Base-by-base conservation (phyloP, 1,140 invertebrate species). In the Ceratina australensis region DNA sequence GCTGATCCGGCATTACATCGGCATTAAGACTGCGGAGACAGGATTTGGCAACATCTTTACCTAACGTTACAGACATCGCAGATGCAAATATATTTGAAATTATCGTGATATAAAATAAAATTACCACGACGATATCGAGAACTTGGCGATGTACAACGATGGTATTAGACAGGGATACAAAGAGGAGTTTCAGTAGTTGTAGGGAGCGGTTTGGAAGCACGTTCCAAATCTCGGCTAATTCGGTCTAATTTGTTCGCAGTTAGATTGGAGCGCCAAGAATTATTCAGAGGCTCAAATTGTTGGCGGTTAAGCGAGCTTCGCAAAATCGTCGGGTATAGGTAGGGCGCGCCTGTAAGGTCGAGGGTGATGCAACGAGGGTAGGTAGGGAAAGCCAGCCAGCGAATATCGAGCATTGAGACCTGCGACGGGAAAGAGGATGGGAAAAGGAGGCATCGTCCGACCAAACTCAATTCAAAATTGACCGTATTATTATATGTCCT, bases 221-320 rank as follows among this genome's bases (percentile, higher is more conserved):
- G 88, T 89, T 87, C 82, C 83, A 86, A 90, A 89, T 87, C 89
- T 86, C 86, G 88, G 86, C 87, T 90, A 91, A 91, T 90, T 89
- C 89, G 86, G 87, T 91, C 89, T 90, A 91, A 91, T 91, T 91
- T 90, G 89, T 91, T 90, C 89, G 88, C 87, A 91, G 89, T 91
- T 89, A 90, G 89, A 91, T 90, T 88, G 89, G 89, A 90, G 89
- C 87, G 90, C 86, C 87, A 87, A 89, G 89, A 91, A 91, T 91
- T 90, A 90, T 91, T 90, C 89, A 90, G 88, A 87, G 89, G 88
- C 83, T 89, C 77, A 90, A 91, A 91, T 90, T 90, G 88, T 91
- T 90, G 86, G 90, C 81, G 90, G 90, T 90, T 89, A 87, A 85
- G 85, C 87, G 86, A 86, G 88, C 85, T 85, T 88, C 86, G 88